Evolutionary conservation across 2,888 invertebrate genomes (phyloP).

Genomic region (Drosophila longiperda): DNA sequence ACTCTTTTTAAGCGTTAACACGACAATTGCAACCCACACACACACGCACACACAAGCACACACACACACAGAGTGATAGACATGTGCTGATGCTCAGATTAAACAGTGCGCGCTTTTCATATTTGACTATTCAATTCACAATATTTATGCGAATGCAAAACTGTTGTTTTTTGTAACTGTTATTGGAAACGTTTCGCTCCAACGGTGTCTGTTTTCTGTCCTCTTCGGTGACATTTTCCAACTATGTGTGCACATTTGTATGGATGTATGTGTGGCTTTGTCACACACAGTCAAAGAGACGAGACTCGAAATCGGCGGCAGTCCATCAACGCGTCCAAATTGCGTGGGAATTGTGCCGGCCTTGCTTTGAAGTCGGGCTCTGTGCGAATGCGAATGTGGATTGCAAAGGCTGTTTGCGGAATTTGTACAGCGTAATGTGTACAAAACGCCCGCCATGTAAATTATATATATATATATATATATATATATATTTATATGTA

Average conservation of each 20-base stretch:
- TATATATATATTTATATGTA: neutral
- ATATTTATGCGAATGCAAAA: slow-evolving; percentile 58
- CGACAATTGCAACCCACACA: slow-evolving; percentile 58
- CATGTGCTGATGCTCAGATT: slow-evolving; percentile 19
- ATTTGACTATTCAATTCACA: slow-evolving; percentile 69
- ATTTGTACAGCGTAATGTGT: slow-evolving; percentile 51
- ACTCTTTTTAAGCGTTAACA: slow-evolving; percentile 52
- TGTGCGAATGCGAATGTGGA: neutral
- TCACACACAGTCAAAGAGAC: neutral
- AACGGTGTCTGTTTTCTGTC: slow-evolving; percentile 3
- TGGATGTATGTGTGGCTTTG: neutral
- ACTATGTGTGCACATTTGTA: neutral
- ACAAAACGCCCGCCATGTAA: slow-evolving; percentile 9
- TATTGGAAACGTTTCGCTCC: slow-evolving; percentile 28
- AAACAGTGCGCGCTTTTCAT: slow-evolving; percentile 57
- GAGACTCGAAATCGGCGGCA: slow-evolving; percentile 41
- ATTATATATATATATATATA: neutral
- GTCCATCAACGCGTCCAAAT: slow-evolving; percentile 63
- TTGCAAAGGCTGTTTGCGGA: slow-evolving; percentile 60
- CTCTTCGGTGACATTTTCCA: slow-evolving; percentile 28
- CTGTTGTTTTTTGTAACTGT: slow-evolving; percentile 44
- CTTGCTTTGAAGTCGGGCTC: slow-evolving; percentile 60
- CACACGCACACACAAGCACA: slow-evolving; percentile 3
- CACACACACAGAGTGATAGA: neutral
- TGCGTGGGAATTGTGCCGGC: slow-evolving; percentile 64